A percentile compares a stretch with the other conserved stretches of the same genome.
phyloP scores from a whole-genome alignment of 2,797 vertebrate genomes.

The Diceros bicornis region DNA sequence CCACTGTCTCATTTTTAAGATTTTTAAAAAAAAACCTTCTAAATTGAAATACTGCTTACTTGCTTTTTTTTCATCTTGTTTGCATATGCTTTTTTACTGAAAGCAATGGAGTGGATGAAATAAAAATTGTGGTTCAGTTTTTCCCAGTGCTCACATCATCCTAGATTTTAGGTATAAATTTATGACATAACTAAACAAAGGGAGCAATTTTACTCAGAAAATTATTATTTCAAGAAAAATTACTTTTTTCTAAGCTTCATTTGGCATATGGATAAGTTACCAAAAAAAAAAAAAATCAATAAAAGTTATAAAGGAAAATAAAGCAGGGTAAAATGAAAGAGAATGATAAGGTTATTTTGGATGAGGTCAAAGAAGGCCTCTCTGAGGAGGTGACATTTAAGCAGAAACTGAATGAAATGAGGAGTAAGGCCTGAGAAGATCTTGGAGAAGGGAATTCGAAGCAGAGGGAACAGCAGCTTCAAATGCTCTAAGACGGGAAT shows the following conservation, averaged over 20 bases:
- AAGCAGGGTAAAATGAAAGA: background rate
- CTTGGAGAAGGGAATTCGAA: slow-evolving; percentile 36
- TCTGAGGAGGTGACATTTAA: background rate
- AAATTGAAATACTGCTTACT: slow-evolving; percentile 34
- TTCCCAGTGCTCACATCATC: background rate
- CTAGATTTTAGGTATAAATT: background rate
- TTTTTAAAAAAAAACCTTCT: background rate
- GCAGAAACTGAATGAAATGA: background rate
- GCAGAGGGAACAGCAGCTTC: background rate
- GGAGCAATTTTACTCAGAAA: background rate
- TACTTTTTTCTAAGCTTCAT: background rate
- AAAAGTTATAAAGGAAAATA: slow-evolving; percentile 4
- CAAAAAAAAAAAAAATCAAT: background rate
- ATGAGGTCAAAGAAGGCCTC: background rate
- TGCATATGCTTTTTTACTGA: slow-evolving; percentile 34
- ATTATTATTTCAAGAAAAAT: background rate
- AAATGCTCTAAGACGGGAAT: background rate
- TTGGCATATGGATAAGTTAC: background rate
- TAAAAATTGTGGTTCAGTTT: slow-evolving; percentile 21
- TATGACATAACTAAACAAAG: background rate
- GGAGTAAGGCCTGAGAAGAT: background rate
- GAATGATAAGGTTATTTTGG: background rate
- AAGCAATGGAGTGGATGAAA: slow-evolving; percentile 1
- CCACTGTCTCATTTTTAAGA: slow-evolving; percentile 65
- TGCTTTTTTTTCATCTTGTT: slow-evolving; percentile 51